phyloP scores from a whole-genome alignment of 2,888 invertebrate species.

The Drosophila cyrtoloma region DNA sequence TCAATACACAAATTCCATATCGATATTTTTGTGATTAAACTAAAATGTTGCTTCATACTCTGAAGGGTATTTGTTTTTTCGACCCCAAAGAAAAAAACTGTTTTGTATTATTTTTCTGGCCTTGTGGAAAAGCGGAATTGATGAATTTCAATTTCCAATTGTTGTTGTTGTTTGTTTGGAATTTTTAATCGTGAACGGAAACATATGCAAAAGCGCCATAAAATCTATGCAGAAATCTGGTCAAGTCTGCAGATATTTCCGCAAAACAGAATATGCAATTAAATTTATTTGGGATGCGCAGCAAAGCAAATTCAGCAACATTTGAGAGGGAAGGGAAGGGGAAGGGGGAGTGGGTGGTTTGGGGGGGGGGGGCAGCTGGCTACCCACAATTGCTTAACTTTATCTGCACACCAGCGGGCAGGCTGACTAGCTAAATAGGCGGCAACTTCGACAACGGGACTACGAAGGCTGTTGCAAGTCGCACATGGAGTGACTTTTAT shows the following conservation, averaged over 20 bases:
- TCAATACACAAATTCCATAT: neutral
- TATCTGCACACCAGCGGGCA: conserved; percentile 1
- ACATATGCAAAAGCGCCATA: conserved; percentile 22
- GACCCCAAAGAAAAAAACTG: neutral
- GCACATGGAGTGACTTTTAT: conserved; percentile 69
- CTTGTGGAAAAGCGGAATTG: conserved; percentile 33
- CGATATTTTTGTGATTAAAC: neutral
- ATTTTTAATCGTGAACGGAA: conserved; percentile 8
- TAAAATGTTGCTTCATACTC: neutral
- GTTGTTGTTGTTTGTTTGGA: conserved; percentile 7
- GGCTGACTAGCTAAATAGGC: conserved; percentile 15
- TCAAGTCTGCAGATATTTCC: conserved; percentile 31
- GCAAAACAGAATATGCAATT: conserved; percentile 63
- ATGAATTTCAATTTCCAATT: conserved; percentile 46
- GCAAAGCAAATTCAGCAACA: conserved; percentile 33
- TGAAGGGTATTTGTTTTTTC: neutral
- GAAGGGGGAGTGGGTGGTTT: too few species aligned
- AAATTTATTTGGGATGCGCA: conserved; percentile 39
- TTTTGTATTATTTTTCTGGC: neutral
- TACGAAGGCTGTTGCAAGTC: conserved; percentile 49
- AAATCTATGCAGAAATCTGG: conserved; percentile 28
- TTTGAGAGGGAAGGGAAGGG: conserved; percentile 12
- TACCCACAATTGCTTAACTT: conserved; percentile 9
- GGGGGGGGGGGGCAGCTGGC: too few species aligned
- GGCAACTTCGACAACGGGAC: conserved; percentile 20